These are phyloP conservation scores for Buceros bicornis DNA, from an alignment of 2,797 vertebrate species.

Conservation along the genomic window DNA sequence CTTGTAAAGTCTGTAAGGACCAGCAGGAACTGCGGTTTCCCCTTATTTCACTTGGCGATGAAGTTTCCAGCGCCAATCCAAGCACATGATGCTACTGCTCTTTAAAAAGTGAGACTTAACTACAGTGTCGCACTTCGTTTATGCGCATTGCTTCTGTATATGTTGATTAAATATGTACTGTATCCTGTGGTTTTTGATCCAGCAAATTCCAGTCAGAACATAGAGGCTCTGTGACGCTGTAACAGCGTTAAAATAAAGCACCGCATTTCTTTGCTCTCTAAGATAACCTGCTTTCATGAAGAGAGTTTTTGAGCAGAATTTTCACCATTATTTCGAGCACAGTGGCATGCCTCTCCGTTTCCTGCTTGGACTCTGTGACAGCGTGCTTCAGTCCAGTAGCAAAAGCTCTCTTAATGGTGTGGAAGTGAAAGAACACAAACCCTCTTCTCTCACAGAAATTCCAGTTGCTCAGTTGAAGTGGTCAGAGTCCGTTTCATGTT, in stretches of 20 bases:
- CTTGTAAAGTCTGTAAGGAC: neutral
- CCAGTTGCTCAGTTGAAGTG: neutral
- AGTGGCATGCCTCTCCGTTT: neutral
- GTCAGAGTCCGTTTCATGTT: neutral
- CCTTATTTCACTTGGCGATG: neutral
- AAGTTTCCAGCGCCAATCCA: neutral
- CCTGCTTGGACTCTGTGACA: neutral
- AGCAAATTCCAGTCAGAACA: neutral
- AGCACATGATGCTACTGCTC: neutral
- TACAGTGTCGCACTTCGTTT: neutral
- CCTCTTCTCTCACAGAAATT: neutral
- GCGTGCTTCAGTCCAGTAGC: neutral
- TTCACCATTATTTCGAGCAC: neutral
- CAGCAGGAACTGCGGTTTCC: neutral
- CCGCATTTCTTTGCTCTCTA: neutral
- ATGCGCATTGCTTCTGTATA: neutral
- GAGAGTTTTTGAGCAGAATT: neutral
- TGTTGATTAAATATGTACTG: neutral
- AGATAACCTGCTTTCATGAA: neutral
- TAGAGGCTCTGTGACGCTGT: neutral
- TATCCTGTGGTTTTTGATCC: neutral
- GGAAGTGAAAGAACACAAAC: neutral
- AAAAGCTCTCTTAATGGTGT: neutral
- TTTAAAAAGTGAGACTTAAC: neutral
- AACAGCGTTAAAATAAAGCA: neutral